Base-by-base conservation (phyloP, 2,888 invertebrate species). In the Stictocephala bisonia region DNA sequence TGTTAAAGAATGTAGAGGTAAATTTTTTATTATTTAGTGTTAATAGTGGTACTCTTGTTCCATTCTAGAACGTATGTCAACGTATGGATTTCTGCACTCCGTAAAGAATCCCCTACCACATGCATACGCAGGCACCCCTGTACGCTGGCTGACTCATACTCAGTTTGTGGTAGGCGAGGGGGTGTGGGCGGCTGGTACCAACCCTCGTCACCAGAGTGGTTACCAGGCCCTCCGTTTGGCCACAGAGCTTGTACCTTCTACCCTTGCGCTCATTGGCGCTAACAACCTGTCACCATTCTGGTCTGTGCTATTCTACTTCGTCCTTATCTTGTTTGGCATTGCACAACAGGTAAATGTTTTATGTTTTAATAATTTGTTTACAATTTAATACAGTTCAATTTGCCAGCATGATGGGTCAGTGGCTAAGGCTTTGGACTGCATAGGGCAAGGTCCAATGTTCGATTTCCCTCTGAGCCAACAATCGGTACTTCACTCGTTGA, bases 231-330 rank as follows among this genome's bases (percentile, higher is more conserved):
- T 96, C 72, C 89, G 95, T 73, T 86, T 96, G 72, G 91, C 94
- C 11, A 95, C 94, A n/a, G 95, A 96, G 84, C 84, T 96, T n/a
- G 91, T 95, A 77, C 96, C 96, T 0, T 93, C 95, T 0, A 92
- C 94, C 0, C 86, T 95, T 27, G 93, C 94, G 0, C 85, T 93
- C 24, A 84, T 94, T 71, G 93, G 93, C 0, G 87, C 91, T 50
- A 89, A 91, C 72, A 88, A 90, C 82, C 85, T 96, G 3, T 94
- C 95, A 0, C 94, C 95, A 67, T 92, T 94, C 77, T 96, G 96
- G 96, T 91, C 94, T 0, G 92, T 94, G 9, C 87, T 95, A 58
- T 93, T 95, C 81, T 96, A 94, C 84, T 91, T 93, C 82, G 90
- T 91, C 78, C 87, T 96, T 73, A 93, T 95, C 77, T 86, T 94